Percentiles rank a stretch among this genome's conserved stretches.
These are phyloP conservation scores for Anoura caudifer DNA, from an alignment of 2,113 vertebrate species.

Conservation along the genomic window DNA sequence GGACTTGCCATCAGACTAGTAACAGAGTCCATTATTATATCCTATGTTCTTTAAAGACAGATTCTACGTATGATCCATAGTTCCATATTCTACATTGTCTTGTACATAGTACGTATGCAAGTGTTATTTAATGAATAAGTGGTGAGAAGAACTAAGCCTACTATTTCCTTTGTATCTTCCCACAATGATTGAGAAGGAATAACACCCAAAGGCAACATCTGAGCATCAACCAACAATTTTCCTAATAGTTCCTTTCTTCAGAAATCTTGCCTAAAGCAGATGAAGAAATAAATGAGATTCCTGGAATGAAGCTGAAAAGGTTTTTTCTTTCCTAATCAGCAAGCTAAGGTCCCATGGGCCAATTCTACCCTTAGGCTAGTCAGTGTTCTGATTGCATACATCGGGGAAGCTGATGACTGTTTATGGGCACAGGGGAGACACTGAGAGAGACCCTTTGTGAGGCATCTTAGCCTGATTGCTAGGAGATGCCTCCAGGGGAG, in stretches of 20 bases:
- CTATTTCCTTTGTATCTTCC: neutral
- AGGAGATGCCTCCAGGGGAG: neutral
- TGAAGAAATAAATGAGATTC: neutral
- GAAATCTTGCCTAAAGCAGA: conserved; percentile 15
- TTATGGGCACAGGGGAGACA: neutral
- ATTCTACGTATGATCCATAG: neutral
- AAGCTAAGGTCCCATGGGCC: neutral
- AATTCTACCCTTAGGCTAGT: neutral
- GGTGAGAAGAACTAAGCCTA: neutral
- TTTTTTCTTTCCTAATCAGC: neutral
- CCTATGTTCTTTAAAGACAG: neutral
- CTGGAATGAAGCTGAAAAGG: conserved; percentile 25
- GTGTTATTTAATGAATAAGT: neutral
- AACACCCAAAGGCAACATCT: neutral
- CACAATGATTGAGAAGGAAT: neutral
- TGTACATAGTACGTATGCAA: neutral
- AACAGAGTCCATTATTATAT: neutral
- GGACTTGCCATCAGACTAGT: neutral
- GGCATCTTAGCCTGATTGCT: neutral
- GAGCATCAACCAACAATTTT: neutral
- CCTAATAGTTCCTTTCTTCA: neutral
- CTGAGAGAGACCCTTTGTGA: neutral
- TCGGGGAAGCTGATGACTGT: neutral
- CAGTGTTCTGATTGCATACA: neutral
- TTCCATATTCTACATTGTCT: neutral